phyloP scores from a whole-genome alignment of 2,888 invertebrate species.

The Yponomeuta plumbellus region DNA sequence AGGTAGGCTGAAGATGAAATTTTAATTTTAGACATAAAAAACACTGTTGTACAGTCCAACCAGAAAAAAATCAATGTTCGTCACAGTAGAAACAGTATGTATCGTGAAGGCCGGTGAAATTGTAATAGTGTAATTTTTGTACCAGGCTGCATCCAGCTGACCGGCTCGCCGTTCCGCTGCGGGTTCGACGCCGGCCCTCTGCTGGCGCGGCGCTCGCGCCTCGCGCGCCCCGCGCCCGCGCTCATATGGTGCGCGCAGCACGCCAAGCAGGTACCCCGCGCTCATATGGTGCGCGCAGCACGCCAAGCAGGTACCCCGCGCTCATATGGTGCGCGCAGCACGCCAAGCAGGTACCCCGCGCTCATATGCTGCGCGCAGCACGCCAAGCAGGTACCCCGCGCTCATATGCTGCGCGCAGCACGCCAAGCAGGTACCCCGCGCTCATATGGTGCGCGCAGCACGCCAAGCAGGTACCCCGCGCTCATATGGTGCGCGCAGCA shows the following conservation, averaged over 20 bases:
- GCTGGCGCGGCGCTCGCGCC: conserved; percentile 88
- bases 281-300: neutral
- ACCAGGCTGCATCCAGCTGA: conserved; percentile 82
- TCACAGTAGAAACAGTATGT: too few species aligned
- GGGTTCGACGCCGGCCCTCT: conserved; percentile 89
- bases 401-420: too few species aligned
- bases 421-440: conserved; percentile 83
- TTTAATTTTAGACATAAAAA: too few species aligned
- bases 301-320: too few species aligned
- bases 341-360: too few species aligned
- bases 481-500: too few species aligned
- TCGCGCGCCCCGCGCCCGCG: conserved; percentile 85
- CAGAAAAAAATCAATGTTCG: too few species aligned
- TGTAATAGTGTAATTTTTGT: neutral
- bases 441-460: conserved; percentile 85
- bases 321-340: too few species aligned
- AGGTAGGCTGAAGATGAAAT: too few species aligned
- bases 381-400: too few species aligned
- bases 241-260: conserved; percentile 85
- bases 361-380: too few species aligned
- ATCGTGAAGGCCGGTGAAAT: neutral
- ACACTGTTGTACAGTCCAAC: too few species aligned
- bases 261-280: conserved; percentile 78
- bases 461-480: conserved; percentile 78
- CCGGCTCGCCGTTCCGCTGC: conserved; percentile 91